These are phyloP conservation scores for Cheumatopsyche charites DNA, from an alignment of 1,140 invertebrate species.

Conservation along the genomic window DNA sequence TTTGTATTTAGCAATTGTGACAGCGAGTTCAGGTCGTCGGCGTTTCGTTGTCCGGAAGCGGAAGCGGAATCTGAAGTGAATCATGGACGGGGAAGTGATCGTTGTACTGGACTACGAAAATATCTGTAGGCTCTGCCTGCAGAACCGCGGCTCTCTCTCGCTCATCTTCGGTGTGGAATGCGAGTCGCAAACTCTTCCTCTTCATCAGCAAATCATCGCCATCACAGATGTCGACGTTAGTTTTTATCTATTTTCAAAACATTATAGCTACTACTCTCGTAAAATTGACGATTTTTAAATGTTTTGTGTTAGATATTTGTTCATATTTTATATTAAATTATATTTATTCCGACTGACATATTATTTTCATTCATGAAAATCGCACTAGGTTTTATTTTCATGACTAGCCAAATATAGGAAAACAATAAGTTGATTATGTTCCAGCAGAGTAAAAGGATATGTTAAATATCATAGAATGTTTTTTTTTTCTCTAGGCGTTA, in stretches of 20 bases:
- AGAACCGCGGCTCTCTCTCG: conserved; percentile 43
- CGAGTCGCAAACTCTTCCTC: conserved; percentile 24
- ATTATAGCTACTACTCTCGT: not conserved
- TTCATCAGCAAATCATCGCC: conserved; percentile 37
- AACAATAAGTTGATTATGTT: no score
- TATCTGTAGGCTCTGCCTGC: conserved; percentile 47
- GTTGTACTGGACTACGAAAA: conserved; percentile 47
- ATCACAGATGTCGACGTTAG: conserved; percentile 39
- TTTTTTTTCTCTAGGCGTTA: no score
- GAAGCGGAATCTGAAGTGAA: not conserved
- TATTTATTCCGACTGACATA: not conserved
- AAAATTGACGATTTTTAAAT: not conserved
- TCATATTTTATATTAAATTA: not conserved
- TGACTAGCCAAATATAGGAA: no score
- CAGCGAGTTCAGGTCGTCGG: no score
- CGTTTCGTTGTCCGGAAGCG: no score
- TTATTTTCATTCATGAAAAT: not conserved
- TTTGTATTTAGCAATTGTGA: no score
- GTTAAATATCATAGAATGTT: no score
- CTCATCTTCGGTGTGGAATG: conserved; percentile 40
- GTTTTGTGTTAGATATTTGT: not conserved
- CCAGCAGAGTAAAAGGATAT: no score
- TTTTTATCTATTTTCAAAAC: not conserved
- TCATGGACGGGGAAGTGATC: conserved; percentile 40
- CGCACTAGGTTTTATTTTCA: no score